Percentiles rank a stretch among this genome's conserved stretches.
Evolutionary conservation across 1,140 invertebrate genomes (phyloP).

Genomic region (Microplitis mediator): DNA sequence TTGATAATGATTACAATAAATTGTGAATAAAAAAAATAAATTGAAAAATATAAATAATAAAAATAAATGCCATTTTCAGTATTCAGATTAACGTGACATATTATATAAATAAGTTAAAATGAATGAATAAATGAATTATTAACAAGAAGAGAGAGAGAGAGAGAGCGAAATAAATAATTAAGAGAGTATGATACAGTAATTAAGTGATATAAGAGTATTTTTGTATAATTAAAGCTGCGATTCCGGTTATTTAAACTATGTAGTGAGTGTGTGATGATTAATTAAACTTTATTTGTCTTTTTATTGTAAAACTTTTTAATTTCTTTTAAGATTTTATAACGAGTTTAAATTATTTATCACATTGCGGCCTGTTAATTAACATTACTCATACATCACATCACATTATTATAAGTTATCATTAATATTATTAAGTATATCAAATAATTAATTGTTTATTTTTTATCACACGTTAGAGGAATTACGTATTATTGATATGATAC

Average conservation of each 20-base stretch:
- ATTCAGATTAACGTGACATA: constrained; percentile 19
- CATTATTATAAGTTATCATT: no score
- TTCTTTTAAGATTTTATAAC: neutral
- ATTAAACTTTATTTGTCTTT: neutral
- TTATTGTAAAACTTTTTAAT: neutral
- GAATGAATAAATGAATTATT: neutral
- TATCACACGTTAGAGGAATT: neutral
- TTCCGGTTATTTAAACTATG: constrained; percentile 14
- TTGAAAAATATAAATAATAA: neutral
- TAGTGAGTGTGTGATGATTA: neutral
- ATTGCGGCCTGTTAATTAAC: constrained; percentile 10
- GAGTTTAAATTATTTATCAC: neutral
- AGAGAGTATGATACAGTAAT: neutral
- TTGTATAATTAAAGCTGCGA: constrained; percentile 22
- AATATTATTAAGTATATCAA: neutral
- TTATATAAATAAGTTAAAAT: constrained; percentile 10
- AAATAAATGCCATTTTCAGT: constrained; percentile 26
- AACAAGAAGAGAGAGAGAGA: neutral
- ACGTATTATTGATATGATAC: neutral
- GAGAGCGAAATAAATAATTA: neutral
- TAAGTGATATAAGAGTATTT: constrained; percentile 15
- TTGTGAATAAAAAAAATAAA: neutral
- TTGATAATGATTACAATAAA: constrained; percentile 2
- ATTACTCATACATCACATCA: neutral
- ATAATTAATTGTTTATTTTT: neutral